A percentile compares a stretch with the other conserved stretches of the same genome.
phyloP scores from a whole-genome alignment of 1,140 invertebrate genomes.

The Cotesia vestalis region DNA sequence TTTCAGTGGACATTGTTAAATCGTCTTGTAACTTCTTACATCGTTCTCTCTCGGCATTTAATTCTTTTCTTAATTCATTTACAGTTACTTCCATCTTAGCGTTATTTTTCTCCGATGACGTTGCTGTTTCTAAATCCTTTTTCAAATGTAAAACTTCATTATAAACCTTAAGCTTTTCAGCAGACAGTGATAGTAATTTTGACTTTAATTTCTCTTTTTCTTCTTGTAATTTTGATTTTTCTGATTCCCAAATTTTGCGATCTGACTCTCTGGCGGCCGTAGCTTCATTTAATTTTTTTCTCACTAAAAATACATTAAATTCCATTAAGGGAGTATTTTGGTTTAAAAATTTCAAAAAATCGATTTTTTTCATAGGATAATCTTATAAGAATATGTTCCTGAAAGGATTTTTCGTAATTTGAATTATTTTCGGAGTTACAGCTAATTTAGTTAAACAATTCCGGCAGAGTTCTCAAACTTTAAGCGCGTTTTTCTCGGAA shows the following conservation, averaged over 20 bases:
- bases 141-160: slow-evolving; percentile 61
- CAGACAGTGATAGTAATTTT: slow-evolving; percentile 64
- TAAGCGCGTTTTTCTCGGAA: no score
- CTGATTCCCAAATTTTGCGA: slow-evolving; percentile 62
- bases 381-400: no score
- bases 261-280: slow-evolving; percentile 68
- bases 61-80: slow-evolving; percentile 57
- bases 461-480: no score
- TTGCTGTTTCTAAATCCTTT: slow-evolving; percentile 57
- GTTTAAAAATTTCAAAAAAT: no score
- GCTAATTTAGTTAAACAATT: no score
- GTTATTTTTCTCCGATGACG: slow-evolving; percentile 55
- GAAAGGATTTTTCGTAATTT: no score
- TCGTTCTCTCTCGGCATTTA: slow-evolving; percentile 58
- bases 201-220: slow-evolving; percentile 69
- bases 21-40: slow-evolving; percentile 62
- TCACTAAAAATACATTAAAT: slow-evolving; percentile 50
- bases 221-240: slow-evolving; percentile 69
- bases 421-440: no score
- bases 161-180: slow-evolving; percentile 62
- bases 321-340: not conserved
- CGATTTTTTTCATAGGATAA: no score
- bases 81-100: slow-evolving; percentile 55
- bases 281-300: slow-evolving; percentile 69
- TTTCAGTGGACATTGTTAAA: slow-evolving; percentile 53